phyloP scores from a whole-genome alignment of 1,140 invertebrate genomes.

The Zaprionus camerounensis region DNA sequence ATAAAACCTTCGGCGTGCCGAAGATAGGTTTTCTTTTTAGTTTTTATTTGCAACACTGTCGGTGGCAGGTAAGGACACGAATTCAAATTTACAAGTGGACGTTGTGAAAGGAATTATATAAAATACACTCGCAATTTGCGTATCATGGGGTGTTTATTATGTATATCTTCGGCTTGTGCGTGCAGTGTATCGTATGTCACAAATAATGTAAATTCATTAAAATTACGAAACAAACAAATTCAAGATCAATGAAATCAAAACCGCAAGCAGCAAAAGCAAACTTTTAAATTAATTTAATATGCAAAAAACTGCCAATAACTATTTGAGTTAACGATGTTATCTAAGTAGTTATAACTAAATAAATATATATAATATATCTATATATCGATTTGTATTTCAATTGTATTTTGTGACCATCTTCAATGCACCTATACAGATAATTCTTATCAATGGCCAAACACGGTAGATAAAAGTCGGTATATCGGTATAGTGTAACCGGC shows the following conservation, averaged over 20 bases:
- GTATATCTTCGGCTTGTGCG: constrained; percentile 38
- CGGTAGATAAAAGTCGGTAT: no score
- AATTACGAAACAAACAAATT: neutral
- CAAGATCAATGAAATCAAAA: constrained; percentile 27
- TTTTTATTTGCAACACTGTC: no score
- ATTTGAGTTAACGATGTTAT: constrained; percentile 76
- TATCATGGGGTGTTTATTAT: constrained; percentile 40
- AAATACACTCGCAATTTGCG: constrained; percentile 49
- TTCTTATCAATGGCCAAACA: no score
- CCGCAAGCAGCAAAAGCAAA: constrained; percentile 35
- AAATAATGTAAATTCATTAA: constrained; percentile 48
- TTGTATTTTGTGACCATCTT: neutral
- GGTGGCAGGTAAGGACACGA: no score
- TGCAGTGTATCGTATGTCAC: neutral
- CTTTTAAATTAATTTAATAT: constrained; percentile 66
- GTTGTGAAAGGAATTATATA: constrained; percentile 46
- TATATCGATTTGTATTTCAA: neutral
- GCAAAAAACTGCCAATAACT: constrained; percentile 80
- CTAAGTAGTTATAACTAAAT: constrained; percentile 4
- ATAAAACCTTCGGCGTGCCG: no score
- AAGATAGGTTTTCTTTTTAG: no score
- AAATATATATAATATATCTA: neutral
- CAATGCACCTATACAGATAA: neutral
- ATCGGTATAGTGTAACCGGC: no score
- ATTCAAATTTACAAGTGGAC: no score